phyloP scores from a whole-genome alignment of 64 coral and sea anemone genomes.

The Pocillopora verrucosa region DNA sequence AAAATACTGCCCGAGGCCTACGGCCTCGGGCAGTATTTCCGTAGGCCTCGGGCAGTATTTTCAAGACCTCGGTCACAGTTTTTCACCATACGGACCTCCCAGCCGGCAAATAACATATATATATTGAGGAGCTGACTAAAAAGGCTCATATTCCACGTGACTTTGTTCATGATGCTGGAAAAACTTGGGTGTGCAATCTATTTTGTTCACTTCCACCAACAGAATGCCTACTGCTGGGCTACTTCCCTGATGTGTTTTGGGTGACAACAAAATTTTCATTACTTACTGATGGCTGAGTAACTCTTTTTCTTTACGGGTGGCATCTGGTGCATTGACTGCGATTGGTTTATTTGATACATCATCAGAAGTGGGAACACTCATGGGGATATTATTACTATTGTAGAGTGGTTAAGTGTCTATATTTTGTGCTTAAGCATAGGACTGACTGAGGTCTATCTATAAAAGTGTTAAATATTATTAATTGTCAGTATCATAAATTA shows the following conservation, averaged over 20 bases:
- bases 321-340: slow-evolving; percentile 87
- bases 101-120: too few relatives aligned
- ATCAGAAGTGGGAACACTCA: slow-evolving; percentile 63
- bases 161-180: slow-evolving; percentile 91
- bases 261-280: background rate
- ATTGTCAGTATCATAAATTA: too few relatives aligned
- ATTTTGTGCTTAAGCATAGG: too few relatives aligned
- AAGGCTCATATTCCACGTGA: slow-evolving; percentile 57
- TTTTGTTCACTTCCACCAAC: too few relatives aligned
- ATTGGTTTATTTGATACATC: slow-evolving; percentile 76
- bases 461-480: background rate
- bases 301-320: slow-evolving; percentile 47
- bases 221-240: too few relatives aligned
- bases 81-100: too few relatives aligned
- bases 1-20: too few relatives aligned
- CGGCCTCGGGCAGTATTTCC: too few relatives aligned
- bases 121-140: slow-evolving; percentile 71
- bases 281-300: background rate
- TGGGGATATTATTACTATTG: slow-evolving; percentile 72
- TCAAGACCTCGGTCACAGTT: too few relatives aligned
- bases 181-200: slow-evolving; percentile 91
- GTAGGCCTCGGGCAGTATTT: too few relatives aligned
- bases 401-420: background rate
- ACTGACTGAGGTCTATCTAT: background rate
- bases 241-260: background rate